Evolutionary conservation across 2,888 invertebrate species (phyloP).

Genomic region (Cheiracanthium punctorium): DNA sequence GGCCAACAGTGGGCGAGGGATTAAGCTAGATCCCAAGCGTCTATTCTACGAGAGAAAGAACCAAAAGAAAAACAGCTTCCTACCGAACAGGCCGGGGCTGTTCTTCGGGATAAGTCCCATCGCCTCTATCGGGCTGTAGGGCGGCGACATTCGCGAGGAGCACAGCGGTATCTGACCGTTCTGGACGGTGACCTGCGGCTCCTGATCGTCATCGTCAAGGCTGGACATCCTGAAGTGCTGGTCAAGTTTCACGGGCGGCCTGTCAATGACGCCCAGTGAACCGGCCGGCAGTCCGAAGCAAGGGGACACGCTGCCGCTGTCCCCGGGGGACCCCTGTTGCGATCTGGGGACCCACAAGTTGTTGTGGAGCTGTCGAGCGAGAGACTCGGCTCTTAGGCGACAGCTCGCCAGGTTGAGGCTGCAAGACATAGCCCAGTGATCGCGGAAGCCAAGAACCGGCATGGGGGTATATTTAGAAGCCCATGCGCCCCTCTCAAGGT

Average conservation of each 20-base stretch:
- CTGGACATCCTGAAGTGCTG: constrained; percentile 48
- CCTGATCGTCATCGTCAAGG: constrained; percentile 53
- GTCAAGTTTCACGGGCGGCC: constrained; percentile 27
- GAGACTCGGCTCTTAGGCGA: constrained; percentile 86
- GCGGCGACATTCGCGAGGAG: constrained; percentile 42
- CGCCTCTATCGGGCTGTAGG: constrained; percentile 48
- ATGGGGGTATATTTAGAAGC: constrained; percentile 24
- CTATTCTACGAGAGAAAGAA: no score
- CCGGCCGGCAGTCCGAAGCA: constrained; percentile 47
- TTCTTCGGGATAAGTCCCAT: constrained; percentile 25
- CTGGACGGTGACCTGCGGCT: constrained; percentile 16
- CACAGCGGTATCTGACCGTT: constrained; percentile 18
- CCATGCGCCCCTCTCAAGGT: constrained; percentile 32
- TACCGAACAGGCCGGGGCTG: constrained; percentile 36
- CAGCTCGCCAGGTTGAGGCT: constrained; percentile 79
- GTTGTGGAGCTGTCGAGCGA: constrained; percentile 86
- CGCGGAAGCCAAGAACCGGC: constrained; percentile 44
- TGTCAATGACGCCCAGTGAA: constrained; percentile 31
- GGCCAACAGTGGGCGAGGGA: no score
- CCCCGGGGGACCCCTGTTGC: constrained; percentile 45
- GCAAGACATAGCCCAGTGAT: constrained; percentile 58
- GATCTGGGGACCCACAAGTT: constrained; percentile 82
- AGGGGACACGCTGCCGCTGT: constrained; percentile 51
- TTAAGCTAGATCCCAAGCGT: no score
- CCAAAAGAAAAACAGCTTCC: not conserved